Evolutionary conservation across 2,797 vertebrate genomes (phyloP).

Genomic region (Hylomyscus alleni): DNA sequence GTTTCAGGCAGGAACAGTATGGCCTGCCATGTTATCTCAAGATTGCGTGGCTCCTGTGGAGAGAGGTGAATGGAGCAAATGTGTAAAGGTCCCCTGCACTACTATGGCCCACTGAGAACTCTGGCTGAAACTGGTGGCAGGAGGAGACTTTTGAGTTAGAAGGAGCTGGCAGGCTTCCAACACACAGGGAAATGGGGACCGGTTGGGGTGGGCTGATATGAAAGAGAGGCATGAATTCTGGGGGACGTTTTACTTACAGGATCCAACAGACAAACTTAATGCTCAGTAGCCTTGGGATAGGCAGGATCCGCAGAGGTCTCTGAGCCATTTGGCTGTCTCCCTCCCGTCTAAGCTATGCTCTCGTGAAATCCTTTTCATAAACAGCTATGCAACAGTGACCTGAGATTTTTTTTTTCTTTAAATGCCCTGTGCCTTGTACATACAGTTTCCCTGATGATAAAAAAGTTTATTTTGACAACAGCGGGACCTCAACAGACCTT

Average conservation of each 20-base stretch:
- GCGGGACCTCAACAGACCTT: neutral
- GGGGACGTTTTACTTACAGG: too few relatives aligned
- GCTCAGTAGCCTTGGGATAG: too few relatives aligned
- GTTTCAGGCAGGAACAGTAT: neutral
- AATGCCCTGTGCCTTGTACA: neutral
- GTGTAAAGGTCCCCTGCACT: too few relatives aligned
- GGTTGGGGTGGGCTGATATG: too few relatives aligned
- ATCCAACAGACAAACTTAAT: fast-evolving
- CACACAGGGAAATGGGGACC: neutral
- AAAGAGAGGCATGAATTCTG: fast-evolving
- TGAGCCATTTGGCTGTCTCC: neutral
- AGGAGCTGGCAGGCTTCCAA: neutral
- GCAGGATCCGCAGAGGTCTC: neutral
- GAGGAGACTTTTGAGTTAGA: neutral
- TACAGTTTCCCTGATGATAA: neutral
- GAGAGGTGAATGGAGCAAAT: neutral
- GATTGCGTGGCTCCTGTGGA: neutral
- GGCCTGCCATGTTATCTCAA: neutral
- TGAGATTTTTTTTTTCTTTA: neutral
- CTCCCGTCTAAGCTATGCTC: too few relatives aligned
- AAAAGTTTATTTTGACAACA: neutral
- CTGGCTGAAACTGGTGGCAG: too few relatives aligned
- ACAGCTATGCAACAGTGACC: neutral
- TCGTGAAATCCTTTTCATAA: neutral
- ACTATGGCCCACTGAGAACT: neutral